Conservation (phyloP, 2,113 vertebrate genomes). For the Marcusenius ussheri region DNA sequence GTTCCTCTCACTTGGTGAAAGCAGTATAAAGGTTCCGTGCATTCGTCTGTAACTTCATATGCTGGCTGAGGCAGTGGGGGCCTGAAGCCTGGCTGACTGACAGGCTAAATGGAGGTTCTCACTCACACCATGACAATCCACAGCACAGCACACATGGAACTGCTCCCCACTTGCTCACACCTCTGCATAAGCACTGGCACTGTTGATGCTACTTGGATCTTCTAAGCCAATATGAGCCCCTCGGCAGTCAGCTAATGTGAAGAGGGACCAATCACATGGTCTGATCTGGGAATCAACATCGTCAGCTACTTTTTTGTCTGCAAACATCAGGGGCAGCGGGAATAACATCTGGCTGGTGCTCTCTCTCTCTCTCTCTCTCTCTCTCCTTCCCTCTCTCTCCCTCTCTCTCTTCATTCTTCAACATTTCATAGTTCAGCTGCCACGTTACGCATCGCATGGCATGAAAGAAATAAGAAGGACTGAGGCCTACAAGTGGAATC, state of each 20-base stretch:
- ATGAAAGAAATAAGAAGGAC: slow-evolving; percentile 48
- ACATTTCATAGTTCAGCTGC: slow-evolving; percentile 17
- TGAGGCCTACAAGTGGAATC: slow-evolving; percentile 24
- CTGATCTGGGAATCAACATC: not conserved
- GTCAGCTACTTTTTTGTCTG: not conserved
- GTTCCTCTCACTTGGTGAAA: not conserved
- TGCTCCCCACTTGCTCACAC: not conserved
- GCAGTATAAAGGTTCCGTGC: not conserved
- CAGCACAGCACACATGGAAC: not conserved
- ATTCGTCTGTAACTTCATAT: not conserved
- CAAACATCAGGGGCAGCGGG: not conserved
- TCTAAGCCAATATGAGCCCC: not conserved
- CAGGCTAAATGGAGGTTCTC: not conserved
- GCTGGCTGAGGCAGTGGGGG: not conserved
- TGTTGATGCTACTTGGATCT: not conserved
- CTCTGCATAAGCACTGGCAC: not conserved
- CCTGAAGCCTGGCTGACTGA: not conserved
- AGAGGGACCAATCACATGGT: not conserved
- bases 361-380: not conserved
- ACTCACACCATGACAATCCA: not conserved
- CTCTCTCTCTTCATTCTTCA: not conserved
- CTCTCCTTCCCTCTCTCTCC: not conserved
- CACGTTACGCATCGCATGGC: slow-evolving; percentile 59
- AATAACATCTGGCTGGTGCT: not conserved
- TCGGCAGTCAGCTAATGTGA: not conserved